Evolutionary conservation across 2,113 vertebrate species (phyloP), one percentile per base, ranked within the genome.

Genomic region (Hyperopisus bebe): DNA sequence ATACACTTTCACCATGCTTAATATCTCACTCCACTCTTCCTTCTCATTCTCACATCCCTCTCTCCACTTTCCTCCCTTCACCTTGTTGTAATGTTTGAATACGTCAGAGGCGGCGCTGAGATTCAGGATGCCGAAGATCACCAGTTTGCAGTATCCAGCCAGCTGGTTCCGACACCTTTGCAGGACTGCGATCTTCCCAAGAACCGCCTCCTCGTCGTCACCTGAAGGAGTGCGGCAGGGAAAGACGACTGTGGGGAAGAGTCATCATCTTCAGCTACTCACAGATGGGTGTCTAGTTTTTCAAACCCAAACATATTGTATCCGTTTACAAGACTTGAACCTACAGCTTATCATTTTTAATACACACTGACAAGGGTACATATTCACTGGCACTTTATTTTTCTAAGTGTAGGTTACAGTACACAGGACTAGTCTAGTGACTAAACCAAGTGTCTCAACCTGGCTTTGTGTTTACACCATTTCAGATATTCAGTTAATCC

Each of bases 61-160:
- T 62, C 31, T 27, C 17, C 77, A 5, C n/a, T 17, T 53, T 27
- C 84, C 83, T 80, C 13, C 51, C 89, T 89, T 47, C 55, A 98
- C 98, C 97, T 97, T 98, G 92, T 90, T 93, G 90, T 97, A 98
- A 91, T 97, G 94, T 91, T 97, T 97, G 93, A 98, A 97, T 92
- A 98, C 89, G 0, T 97, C 96, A 0, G 97, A 96, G 87, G 96
- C 97, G 0, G 97, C 95, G 0, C 92, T 92, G 86, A 98, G 95
- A 74, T 98, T 96, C 89, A 99, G 92, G 27, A 97, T 96, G 0
- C 95, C 94, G 1, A 95, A 97, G 58, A 98, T 88, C 50, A 98
- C 92, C 55, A 98, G 95, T 44, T 98, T 98, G 92, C 97, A 98
- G 94, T 96, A 99, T 17, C 96, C 97, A 0, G 97, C 96, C 88